These are phyloP conservation scores for Drosophila planitibia DNA, from an alignment of 2,888 invertebrate species.

Conservation along the genomic window DNA sequence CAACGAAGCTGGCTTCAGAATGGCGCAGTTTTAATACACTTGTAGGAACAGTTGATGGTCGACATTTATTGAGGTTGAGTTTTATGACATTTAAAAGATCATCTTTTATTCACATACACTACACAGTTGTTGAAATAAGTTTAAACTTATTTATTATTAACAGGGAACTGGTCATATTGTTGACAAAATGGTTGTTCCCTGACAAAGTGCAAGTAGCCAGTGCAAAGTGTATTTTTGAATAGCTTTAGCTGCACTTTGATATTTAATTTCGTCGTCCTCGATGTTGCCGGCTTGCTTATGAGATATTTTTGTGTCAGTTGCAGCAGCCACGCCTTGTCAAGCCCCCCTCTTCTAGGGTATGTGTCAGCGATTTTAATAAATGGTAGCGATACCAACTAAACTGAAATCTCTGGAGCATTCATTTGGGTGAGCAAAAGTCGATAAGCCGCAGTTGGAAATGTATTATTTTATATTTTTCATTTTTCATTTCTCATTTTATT, in stretches of 20 bases:
- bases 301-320: slow-evolving; percentile 55
- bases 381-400: slow-evolving; percentile 34
- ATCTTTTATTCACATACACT: background rate
- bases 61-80: background rate
- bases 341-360: slow-evolving; percentile 3
- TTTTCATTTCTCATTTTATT: slow-evolving; percentile 45
- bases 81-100: background rate
- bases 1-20: slow-evolving; percentile 10
- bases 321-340: slow-evolving; percentile 24
- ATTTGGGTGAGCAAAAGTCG: slow-evolving; percentile 22
- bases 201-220: background rate
- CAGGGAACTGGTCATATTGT: background rate
- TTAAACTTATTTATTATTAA: background rate
- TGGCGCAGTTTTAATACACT: slow-evolving; percentile 20
- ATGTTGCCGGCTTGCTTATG: slow-evolving; percentile 55
- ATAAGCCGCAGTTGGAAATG: slow-evolving; percentile 37
- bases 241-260: slow-evolving; percentile 56
- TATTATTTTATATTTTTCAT: slow-evolving; percentile 14
- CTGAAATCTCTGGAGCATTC: slow-evolving; percentile 50
- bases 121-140: background rate
- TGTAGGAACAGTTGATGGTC: background rate
- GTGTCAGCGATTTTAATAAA: slow-evolving; percentile 59
- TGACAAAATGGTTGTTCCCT: background rate
- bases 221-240: slow-evolving; percentile 17
- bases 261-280: slow-evolving; percentile 64